Percentiles rank a stretch among this genome's conserved stretches.
phyloP scores from a whole-genome alignment of 2,797 vertebrate species.

The Tragopan temminckii region DNA sequence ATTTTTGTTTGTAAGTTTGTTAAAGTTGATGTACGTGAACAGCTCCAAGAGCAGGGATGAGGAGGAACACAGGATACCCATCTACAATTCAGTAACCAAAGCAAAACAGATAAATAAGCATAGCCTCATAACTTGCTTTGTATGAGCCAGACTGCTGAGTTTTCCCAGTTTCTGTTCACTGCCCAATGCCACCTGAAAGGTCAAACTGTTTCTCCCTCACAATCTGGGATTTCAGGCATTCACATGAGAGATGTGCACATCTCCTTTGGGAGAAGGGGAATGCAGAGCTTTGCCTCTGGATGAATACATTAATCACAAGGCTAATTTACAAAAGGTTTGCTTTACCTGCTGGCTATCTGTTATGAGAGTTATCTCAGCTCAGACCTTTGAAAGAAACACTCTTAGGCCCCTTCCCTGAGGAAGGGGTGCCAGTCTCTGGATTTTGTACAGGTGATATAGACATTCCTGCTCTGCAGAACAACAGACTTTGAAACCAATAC shows the following conservation, averaged over 20 bases:
- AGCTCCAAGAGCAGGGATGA: background rate
- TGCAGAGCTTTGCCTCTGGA: background rate
- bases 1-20: background rate
- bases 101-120: background rate
- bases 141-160: background rate
- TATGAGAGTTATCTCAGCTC: background rate
- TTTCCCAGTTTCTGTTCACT: background rate
- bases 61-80: background rate
- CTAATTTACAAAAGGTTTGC: background rate
- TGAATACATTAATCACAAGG: background rate
- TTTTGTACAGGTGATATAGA: fast-evolving
- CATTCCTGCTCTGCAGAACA: background rate
- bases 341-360: background rate
- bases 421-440: background rate
- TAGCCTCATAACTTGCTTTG: background rate
- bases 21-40: background rate
- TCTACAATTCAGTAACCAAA: background rate
- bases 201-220: background rate
- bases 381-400: background rate
- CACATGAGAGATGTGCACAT: background rate
- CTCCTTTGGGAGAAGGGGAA: background rate
- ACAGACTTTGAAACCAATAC: background rate
- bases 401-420: background rate
- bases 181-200: background rate
- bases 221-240: background rate